phyloP scores from a whole-genome alignment of 2,888 invertebrate species.

The Blomia tropicalis region DNA sequence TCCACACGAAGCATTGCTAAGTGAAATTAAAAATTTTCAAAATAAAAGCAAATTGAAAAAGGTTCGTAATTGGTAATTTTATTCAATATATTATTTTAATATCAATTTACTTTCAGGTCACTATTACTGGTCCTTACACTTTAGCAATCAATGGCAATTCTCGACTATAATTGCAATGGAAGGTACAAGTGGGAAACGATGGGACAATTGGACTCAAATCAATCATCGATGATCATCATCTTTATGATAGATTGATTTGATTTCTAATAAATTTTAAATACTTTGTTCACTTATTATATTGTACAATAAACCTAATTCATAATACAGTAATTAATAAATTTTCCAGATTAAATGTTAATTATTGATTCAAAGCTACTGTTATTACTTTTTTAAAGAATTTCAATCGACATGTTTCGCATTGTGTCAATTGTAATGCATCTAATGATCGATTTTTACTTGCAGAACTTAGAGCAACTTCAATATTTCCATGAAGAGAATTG shows the following conservation, averaged over 20 bases:
- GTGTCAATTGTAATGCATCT: not conserved
- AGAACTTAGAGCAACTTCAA: not conserved
- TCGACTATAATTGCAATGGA: not conserved
- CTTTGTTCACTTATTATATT: too few species aligned
- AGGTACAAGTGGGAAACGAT: too few species aligned
- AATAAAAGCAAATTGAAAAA: slow-evolving; percentile 34
- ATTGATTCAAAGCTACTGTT: too few species aligned
- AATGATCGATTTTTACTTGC: not conserved
- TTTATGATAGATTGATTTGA: too few species aligned
- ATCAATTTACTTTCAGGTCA: slow-evolving; percentile 6
- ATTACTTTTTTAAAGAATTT: not conserved
- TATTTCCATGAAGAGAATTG: not conserved
- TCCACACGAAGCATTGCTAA: slow-evolving; percentile 47
- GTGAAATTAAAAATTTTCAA: slow-evolving; percentile 55
- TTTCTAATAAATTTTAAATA: too few species aligned
- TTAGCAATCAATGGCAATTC: not conserved
- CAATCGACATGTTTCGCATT: not conserved
- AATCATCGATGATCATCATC: too few species aligned
- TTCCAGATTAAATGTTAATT: too few species aligned
- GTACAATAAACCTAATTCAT: too few species aligned
- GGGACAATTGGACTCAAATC: too few species aligned
- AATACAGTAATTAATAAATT: too few species aligned
- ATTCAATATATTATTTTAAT: not conserved
- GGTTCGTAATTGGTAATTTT: slow-evolving; percentile 28
- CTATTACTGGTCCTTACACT: not conserved